A percentile compares a stretch with the other conserved stretches of the same genome.
Conservation (phyloP, 2,888 invertebrate genomes). For the Ischnus inquisitorius region DNA sequence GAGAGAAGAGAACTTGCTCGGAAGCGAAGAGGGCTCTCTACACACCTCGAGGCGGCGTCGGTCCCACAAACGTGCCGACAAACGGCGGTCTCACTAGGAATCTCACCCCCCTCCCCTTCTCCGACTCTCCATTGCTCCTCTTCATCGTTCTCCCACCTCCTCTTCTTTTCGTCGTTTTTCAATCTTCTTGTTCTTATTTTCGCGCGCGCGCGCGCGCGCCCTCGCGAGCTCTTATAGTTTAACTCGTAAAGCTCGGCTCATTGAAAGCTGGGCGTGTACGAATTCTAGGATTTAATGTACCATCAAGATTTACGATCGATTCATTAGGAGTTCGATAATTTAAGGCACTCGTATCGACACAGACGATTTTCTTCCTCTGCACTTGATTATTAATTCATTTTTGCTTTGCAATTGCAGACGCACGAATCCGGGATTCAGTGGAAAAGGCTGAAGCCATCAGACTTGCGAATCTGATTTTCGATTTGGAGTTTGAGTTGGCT, state of each 20-base stretch:
- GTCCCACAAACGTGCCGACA: constrained; percentile 84
- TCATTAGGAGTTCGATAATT: constrained; percentile 44
- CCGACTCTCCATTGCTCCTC: constrained; percentile 64
- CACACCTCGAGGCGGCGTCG: constrained; percentile 81
- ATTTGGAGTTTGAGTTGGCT: not conserved
- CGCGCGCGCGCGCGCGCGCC: constrained; percentile 42
- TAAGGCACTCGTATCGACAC: no score
- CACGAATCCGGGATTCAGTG: not conserved
- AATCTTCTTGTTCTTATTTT: constrained; percentile 39
- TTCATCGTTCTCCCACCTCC: constrained; percentile 59
- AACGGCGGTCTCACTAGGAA: constrained; percentile 83
- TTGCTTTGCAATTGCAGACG: not conserved
- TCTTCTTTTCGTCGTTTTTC: constrained; percentile 42
- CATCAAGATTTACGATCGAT: constrained; percentile 54
- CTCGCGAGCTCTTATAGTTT: constrained; percentile 12
- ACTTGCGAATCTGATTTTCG: not conserved
- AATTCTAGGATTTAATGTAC: constrained; percentile 53
- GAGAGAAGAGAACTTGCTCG: constrained; percentile 36
- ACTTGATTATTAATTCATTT: not conserved
- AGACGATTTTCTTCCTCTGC: no score
- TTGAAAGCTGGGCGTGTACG: constrained; percentile 62
- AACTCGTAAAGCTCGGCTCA: constrained; percentile 57
- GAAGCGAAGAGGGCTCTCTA: constrained; percentile 62
- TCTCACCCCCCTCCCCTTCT: constrained; percentile 69
- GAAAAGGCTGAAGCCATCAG: not conserved